phyloP scores from a whole-genome alignment of 2,888 invertebrate species.

The Phyllotreta striolata region DNA sequence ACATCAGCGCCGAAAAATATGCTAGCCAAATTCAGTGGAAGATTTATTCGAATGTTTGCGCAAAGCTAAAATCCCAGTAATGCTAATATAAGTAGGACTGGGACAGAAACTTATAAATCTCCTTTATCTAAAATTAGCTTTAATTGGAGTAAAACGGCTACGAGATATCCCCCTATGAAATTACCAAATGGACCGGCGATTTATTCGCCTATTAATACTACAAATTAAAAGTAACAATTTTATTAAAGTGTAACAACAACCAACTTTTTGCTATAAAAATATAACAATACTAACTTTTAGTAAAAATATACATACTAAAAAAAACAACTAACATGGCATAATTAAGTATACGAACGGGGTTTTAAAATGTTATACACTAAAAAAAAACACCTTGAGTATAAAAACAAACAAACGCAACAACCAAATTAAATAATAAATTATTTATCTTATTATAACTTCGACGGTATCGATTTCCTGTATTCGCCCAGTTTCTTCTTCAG shows the following conservation, averaged over 20 bases:
- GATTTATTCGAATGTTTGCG: constrained; percentile 21
- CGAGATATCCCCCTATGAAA: constrained; percentile 5
- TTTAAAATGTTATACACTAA: not conserved
- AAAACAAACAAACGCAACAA: too few species aligned
- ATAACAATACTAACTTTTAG: too few species aligned
- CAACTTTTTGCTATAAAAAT: too few species aligned
- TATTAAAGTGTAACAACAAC: too few species aligned
- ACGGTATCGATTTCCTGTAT: constrained; percentile 44
- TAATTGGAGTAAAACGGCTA: constrained; percentile 20
- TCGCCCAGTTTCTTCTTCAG: constrained; percentile 47
- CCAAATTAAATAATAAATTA: not conserved
- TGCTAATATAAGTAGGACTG: constrained; percentile 19
- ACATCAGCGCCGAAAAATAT: constrained; percentile 18
- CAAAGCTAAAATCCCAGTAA: constrained; percentile 20
- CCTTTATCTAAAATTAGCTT: constrained; percentile 21
- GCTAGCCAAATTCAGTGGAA: constrained; percentile 14
- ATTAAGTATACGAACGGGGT: not conserved
- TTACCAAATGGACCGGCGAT: constrained; percentile 1
- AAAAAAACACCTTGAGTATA: too few species aligned
- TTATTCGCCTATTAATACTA: too few species aligned
- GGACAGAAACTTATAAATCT: constrained; percentile 12
- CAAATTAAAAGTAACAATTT: too few species aligned
- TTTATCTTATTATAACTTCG: constrained; percentile 50
- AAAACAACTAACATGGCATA: too few species aligned
- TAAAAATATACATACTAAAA: too few species aligned